Conservation (phyloP, 2,797 vertebrate species). For the Buceros bicornis region DNA sequence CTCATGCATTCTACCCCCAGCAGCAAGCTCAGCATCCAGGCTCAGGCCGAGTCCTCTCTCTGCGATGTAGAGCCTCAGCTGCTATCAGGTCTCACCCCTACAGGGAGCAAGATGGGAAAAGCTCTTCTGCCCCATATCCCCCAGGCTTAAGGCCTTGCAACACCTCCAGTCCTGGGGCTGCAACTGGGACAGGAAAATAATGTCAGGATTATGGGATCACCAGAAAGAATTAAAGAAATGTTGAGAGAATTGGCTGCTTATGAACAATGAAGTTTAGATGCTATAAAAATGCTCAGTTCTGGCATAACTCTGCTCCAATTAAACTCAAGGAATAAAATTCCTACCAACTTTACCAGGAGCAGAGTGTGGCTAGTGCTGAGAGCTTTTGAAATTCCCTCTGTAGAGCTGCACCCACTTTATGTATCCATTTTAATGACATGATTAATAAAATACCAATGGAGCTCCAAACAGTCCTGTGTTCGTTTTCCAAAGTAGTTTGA, state of each 20-base stretch:
- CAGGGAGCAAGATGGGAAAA: not conserved
- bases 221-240: constrained; percentile 19
- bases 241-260: not conserved
- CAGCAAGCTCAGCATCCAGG: not conserved
- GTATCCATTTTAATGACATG: constrained; percentile 52
- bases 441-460: constrained; percentile 65
- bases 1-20: not conserved
- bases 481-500: constrained; percentile 66
- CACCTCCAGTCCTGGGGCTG: not conserved
- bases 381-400: constrained; percentile 57
- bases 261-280: not conserved
- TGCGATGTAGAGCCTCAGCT: not conserved
- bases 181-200: not conserved
- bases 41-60: not conserved
- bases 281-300: constrained; percentile 5
- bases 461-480: constrained; percentile 66
- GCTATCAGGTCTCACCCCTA: fast-evolving
- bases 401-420: constrained; percentile 48
- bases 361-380: constrained; percentile 30
- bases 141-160: not conserved
- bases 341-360: constrained; percentile 6
- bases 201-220: not conserved
- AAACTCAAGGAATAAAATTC: constrained; percentile 31
- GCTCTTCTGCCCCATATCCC: not conserved
- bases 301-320: not conserved